Conservation (phyloP, 2,797 vertebrate genomes). For the Bucorvus abyssinicus region DNA sequence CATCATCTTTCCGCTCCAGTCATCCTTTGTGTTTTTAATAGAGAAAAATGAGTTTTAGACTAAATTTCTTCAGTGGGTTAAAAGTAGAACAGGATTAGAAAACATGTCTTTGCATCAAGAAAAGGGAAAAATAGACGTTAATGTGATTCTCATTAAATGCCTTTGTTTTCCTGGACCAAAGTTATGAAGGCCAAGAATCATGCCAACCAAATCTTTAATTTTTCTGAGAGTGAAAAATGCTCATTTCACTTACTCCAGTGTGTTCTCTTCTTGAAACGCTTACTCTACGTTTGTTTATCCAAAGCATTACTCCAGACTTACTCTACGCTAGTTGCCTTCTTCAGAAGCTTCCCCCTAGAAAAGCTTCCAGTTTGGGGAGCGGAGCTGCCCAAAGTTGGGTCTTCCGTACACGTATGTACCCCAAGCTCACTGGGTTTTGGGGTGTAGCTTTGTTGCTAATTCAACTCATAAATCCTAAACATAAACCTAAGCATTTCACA, state of each 20-base stretch:
- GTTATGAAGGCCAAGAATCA: background rate
- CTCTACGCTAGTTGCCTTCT: background rate
- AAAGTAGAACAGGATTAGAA: background rate
- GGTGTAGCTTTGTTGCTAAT: background rate
- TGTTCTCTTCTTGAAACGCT: background rate
- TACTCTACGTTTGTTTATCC: background rate
- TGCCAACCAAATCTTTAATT: background rate
- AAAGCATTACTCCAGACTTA: background rate
- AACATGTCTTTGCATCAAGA: background rate
- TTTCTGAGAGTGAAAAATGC: background rate
- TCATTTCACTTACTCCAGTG: background rate
- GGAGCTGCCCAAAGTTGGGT: background rate
- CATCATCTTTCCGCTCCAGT: background rate
- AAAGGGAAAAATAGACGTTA: background rate
- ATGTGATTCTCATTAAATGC: background rate
- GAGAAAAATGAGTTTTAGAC: background rate
- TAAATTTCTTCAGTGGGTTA: background rate
- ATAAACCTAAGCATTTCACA: too few relatives aligned
- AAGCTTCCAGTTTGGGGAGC: background rate
- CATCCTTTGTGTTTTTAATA: background rate
- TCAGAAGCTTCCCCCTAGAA: background rate
- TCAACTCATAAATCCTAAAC: background rate
- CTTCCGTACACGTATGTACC: rapidly evolving
- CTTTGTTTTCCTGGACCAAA: background rate
- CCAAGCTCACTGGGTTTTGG: background rate